Evolutionary conservation across 1,140 invertebrate genomes (phyloP).

Genomic region (Eciton burchellii): DNA sequence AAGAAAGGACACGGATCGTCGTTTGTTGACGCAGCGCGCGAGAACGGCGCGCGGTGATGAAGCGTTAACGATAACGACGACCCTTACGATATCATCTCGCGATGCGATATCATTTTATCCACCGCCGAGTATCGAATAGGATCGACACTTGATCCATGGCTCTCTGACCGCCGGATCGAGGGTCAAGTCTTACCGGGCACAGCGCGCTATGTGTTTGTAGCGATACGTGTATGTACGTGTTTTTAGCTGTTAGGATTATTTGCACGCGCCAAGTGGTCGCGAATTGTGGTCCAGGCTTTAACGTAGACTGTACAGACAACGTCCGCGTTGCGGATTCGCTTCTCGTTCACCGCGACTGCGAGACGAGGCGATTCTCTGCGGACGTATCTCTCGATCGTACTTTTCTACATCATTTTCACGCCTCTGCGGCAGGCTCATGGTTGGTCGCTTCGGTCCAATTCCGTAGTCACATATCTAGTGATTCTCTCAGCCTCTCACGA

Average conservation of each 20-base stretch:
- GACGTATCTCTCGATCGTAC: slow-evolving; percentile 59
- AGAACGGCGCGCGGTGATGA: neutral
- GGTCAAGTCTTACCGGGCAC: slow-evolving; percentile 27
- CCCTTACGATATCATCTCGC: slow-evolving; percentile 2
- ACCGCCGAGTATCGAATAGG: slow-evolving; percentile 12
- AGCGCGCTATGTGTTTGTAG: slow-evolving; percentile 61
- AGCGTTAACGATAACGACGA: slow-evolving; percentile 25
- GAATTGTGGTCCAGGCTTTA: slow-evolving; percentile 79
- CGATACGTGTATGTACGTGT: slow-evolving; percentile 40
- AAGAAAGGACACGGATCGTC: neutral
- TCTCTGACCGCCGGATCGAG: too few relatives aligned
- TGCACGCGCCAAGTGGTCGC: slow-evolving; percentile 68
- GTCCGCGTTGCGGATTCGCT: slow-evolving; percentile 41
- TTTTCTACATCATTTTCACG: slow-evolving; percentile 67
- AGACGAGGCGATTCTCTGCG: slow-evolving; percentile 15
- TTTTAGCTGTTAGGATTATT: slow-evolving; percentile 64
- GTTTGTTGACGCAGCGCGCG: neutral
- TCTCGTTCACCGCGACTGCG: slow-evolving; percentile 33
- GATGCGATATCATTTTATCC: slow-evolving; percentile 36
- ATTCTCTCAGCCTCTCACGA: slow-evolving; percentile 14
- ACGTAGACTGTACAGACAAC: slow-evolving; percentile 65
- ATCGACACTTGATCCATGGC: too few relatives aligned
- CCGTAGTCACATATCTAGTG: slow-evolving; percentile 46
- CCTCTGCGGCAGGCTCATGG: slow-evolving; percentile 40
- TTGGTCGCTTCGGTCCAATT: slow-evolving; percentile 59